A percentile compares a stretch with the other conserved stretches of the same genome.
These are phyloP conservation scores for Drosophila obscura DNA, from an alignment of 1,140 invertebrate genomes.

Conservation along the genomic window DNA sequence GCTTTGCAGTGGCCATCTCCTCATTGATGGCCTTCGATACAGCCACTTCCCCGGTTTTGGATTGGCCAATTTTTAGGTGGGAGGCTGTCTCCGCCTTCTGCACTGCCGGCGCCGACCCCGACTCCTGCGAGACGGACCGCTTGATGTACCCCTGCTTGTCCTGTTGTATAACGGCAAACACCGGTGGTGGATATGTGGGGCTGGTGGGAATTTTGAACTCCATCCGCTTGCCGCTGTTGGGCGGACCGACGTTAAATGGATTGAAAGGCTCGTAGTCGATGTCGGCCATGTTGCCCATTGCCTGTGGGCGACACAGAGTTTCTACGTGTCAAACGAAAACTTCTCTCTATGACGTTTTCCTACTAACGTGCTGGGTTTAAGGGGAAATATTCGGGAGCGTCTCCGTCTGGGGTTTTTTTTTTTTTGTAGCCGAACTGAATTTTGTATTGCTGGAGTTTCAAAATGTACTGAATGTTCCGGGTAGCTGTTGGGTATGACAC, in stretches of 20 bases:
- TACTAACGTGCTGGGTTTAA: too few relatives aligned
- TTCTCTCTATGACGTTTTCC: too few relatives aligned
- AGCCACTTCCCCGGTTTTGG: slow-evolving; percentile 41
- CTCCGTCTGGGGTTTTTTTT: too few relatives aligned
- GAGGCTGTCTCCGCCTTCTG: background rate
- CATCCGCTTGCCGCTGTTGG: slow-evolving; percentile 5
- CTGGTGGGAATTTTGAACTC: slow-evolving; percentile 46
- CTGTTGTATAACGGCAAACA: slow-evolving; percentile 27
- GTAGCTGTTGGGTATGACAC: too few relatives aligned
- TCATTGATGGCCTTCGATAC: slow-evolving; percentile 66
- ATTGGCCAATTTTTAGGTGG: background rate
- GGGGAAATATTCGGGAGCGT: too few relatives aligned
- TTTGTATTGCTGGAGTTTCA: too few relatives aligned
- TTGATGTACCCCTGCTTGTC: slow-evolving; percentile 34
- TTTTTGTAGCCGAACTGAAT: too few relatives aligned
- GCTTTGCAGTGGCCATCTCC: slow-evolving; percentile 57
- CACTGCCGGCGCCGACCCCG: background rate
- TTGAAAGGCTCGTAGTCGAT: slow-evolving; percentile 38
- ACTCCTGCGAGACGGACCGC: slow-evolving; percentile 22
- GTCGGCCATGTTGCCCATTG: slow-evolving; percentile 41
- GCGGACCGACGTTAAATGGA: slow-evolving; percentile 55
- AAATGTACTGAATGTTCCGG: too few relatives aligned
- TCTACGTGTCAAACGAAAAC: background rate
- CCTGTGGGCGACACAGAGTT: background rate
- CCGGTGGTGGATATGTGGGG: slow-evolving; percentile 52